These are phyloP conservation scores for Calliphora vicina DNA, from an alignment of 1,140 invertebrate genomes.

Conservation along the genomic window DNA sequence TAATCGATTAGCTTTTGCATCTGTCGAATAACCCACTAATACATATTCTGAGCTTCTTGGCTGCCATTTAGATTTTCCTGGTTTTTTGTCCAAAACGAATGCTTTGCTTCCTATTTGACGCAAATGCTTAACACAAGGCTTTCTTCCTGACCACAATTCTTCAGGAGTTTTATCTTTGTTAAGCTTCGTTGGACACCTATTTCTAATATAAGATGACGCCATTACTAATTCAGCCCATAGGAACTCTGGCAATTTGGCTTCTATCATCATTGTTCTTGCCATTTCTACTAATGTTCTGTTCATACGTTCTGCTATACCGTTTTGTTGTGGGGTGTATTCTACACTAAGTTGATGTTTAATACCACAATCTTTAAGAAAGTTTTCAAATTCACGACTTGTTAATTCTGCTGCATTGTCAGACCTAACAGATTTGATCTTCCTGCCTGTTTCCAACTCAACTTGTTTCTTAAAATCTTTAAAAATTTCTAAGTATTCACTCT, in stretches of 20 bases:
- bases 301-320: constrained; percentile 49
- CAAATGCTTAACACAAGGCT: constrained; percentile 14
- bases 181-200: constrained; percentile 35
- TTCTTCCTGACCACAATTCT: constrained; percentile 12
- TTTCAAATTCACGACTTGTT: constrained; percentile 43
- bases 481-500: constrained; percentile 39
- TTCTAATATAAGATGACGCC: constrained; percentile 33
- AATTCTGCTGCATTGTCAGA: constrained; percentile 59
- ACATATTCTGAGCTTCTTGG: neutral
- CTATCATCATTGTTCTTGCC: constrained; percentile 45
- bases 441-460: constrained; percentile 45
- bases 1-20: no score
- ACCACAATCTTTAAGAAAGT: constrained; percentile 37
- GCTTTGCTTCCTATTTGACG: neutral
- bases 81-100: neutral
- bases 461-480: constrained; percentile 27
- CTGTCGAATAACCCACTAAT: neutral
- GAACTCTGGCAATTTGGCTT: constrained; percentile 52
- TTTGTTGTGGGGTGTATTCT: constrained; percentile 56
- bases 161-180: constrained; percentile 18
- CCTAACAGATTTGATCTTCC: constrained; percentile 46
- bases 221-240: constrained; percentile 64
- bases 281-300: constrained; percentile 49
- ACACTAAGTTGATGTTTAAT: constrained; percentile 43
- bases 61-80: neutral